A percentile compares a stretch with the other conserved stretches of the same genome.
phyloP scores from a whole-genome alignment of 2,797 vertebrate species.

The Pseudochromis fuscus region DNA sequence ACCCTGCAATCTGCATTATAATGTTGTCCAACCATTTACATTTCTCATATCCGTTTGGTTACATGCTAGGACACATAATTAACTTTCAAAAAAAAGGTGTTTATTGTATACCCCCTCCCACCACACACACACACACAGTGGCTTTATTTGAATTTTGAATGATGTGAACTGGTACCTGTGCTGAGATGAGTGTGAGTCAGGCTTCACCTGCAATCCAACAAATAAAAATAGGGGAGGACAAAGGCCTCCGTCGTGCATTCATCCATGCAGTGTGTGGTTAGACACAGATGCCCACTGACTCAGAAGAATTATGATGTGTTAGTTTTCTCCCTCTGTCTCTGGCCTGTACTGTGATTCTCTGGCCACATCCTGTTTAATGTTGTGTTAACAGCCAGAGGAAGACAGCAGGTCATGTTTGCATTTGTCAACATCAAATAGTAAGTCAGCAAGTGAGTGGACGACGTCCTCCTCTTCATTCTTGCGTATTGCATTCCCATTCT shows the following conservation, averaged over 20 bases:
- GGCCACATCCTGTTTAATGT: conserved; percentile 58
- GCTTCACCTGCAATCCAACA: conserved; percentile 65
- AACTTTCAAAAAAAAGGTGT: conserved; percentile 56
- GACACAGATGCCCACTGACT: conserved; percentile 61
- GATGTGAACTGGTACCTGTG: conserved; percentile 49
- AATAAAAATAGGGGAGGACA: conserved; percentile 63
- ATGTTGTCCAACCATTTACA: conserved; percentile 12
- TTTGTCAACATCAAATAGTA: conserved; percentile 50
- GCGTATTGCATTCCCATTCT: conserved; percentile 20
- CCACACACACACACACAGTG: conserved; percentile 9
- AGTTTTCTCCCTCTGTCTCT: conserved; percentile 13
- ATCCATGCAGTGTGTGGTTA: conserved; percentile 55
- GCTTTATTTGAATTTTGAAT: conserved; percentile 64
- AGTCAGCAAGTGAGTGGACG: conserved; percentile 28
- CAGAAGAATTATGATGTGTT: conserved; percentile 64
- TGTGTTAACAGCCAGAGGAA: conserved; percentile 58
- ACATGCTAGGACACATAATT: conserved; percentile 34
- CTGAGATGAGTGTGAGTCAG: conserved; percentile 59
- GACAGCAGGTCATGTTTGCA: conserved; percentile 56
- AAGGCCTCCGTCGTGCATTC: conserved; percentile 50
- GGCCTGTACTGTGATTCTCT: conserved; percentile 51
- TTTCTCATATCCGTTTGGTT: conserved; percentile 38
- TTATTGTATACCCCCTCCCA: conserved; percentile 45
- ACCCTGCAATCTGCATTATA: conserved; percentile 12
- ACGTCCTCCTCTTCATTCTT: conserved; percentile 29